These are phyloP conservation scores for Chascanopsetta lugubris DNA, from an alignment of 2,113 vertebrate genomes.

Conservation along the genomic window DNA sequence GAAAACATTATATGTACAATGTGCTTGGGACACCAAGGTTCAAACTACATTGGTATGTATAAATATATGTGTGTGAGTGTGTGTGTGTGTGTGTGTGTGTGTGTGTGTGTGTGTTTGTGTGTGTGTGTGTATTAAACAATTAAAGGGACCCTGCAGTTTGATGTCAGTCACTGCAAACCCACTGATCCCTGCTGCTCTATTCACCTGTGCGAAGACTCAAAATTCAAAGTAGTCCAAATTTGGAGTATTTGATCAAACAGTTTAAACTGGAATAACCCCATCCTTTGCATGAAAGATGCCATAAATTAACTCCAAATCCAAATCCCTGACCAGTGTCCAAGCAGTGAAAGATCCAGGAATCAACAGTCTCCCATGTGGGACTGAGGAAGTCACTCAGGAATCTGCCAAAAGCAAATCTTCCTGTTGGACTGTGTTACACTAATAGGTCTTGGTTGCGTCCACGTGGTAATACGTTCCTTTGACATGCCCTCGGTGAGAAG, in stretches of 20 bases:
- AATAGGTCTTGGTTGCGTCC: background rate
- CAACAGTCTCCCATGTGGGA: background rate
- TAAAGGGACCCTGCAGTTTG: no score
- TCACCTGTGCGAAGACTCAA: background rate
- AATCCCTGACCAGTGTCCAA: conserved; percentile 12
- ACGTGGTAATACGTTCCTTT: conserved; percentile 3
- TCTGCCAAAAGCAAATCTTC: conserved; percentile 11
- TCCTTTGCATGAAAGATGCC: conserved; percentile 1
- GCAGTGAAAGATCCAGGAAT: background rate
- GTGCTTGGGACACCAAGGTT: no score
- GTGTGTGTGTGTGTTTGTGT: no score
- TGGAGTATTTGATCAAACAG: background rate
- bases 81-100: no score
- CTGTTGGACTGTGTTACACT: conserved; percentile 7
- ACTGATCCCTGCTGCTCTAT: background rate
- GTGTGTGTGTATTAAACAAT: background rate
- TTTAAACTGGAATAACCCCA: background rate
- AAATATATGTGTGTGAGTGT: no score
- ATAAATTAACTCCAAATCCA: background rate
- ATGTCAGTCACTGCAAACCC: background rate
- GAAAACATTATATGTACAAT: background rate
- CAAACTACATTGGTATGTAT: no score
- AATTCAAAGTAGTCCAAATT: background rate
- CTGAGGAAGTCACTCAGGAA: conserved; percentile 20
- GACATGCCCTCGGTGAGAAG: background rate